Conservation (phyloP, 2,888 invertebrate genomes). For the Sthenelais limicola region DNA sequence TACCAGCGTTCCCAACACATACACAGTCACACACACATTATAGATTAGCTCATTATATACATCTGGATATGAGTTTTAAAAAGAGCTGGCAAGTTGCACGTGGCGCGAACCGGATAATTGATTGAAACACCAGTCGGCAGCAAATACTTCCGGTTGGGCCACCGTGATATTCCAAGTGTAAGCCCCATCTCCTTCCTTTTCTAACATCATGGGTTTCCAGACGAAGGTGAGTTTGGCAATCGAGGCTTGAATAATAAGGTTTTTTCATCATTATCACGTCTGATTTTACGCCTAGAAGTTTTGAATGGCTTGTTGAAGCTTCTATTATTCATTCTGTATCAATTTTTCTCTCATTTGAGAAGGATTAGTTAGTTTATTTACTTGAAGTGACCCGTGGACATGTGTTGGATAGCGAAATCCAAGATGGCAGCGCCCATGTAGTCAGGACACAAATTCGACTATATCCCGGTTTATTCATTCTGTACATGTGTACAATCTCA, state of each 20-base stretch:
- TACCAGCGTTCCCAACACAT: no score
- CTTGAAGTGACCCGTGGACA: neutral
- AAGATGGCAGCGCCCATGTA: constrained; percentile 47
- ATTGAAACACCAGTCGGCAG: constrained; percentile 2
- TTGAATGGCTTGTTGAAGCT: neutral
- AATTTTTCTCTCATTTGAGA: neutral
- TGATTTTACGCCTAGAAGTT: neutral
- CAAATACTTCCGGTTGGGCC: constrained; percentile 31
- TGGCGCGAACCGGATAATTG: no score
- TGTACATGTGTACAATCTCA: neutral
- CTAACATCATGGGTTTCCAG: constrained; percentile 64
- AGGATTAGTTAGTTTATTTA: neutral
- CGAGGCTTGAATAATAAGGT: neutral
- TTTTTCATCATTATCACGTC: neutral
- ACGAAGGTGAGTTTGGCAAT: constrained; percentile 55
- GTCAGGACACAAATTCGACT: neutral
- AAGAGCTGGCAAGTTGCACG: no score
- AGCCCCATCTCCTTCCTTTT: constrained; percentile 57
- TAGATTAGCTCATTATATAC: no score
- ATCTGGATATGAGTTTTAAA: no score
- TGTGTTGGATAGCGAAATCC: neutral
- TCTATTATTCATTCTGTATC: neutral
- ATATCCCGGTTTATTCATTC: neutral
- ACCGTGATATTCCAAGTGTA: constrained; percentile 48
- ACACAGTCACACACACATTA: no score